Evolutionary conservation across 2,797 vertebrate species (phyloP).

Genomic region (Crax fasciolata): DNA sequence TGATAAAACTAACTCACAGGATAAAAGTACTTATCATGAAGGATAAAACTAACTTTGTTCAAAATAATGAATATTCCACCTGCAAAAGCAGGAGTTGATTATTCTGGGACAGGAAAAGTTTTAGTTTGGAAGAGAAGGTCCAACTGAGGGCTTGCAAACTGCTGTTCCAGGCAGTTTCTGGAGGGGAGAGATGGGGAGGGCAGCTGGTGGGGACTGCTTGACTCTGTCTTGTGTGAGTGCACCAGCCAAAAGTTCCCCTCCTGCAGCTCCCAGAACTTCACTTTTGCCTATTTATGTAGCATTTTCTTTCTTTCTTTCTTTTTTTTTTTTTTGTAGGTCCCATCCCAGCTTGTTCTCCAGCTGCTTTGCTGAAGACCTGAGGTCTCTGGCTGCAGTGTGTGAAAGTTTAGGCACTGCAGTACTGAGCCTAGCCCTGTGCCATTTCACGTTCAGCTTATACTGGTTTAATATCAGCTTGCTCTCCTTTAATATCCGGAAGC

Average conservation of each 20-base stretch:
- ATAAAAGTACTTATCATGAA: neutral
- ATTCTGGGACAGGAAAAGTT: neutral
- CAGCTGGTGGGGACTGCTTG: neutral
- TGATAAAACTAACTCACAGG: neutral
- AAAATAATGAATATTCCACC: neutral
- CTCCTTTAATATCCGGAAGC: neutral
- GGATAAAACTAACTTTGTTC: neutral
- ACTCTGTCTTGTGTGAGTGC: neutral
- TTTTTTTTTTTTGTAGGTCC: rapidly evolving
- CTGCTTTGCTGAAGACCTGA: neutral
- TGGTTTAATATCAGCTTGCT: neutral
- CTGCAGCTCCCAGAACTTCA: rapidly evolving
- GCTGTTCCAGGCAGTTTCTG: neutral
- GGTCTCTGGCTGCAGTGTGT: rapidly evolving
- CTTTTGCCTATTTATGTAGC: neutral
- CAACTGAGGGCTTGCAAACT: neutral
- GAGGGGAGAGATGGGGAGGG: neutral
- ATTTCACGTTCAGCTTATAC: neutral
- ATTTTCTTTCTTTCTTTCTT: neutral
- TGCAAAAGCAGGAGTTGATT: neutral
- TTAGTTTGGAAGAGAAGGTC: neutral
- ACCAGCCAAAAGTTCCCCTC: neutral
- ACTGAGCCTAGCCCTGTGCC: neutral
- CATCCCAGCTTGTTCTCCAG: neutral
- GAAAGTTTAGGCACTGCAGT: neutral